Evolutionary conservation across 2,113 vertebrate species (phyloP).

Genomic region (Cyprinodon variegatus): DNA sequence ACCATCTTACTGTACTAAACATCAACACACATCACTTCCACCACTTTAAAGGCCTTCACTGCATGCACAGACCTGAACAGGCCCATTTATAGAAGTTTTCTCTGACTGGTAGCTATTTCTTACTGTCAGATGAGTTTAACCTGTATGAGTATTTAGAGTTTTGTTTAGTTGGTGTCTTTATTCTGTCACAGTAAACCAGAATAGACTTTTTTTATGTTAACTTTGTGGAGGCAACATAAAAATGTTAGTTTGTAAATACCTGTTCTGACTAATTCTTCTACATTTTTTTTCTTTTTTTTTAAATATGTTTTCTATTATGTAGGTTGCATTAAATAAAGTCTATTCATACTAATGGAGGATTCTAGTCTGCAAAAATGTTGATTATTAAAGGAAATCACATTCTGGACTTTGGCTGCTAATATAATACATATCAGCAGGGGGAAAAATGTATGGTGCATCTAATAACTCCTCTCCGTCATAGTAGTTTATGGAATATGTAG

Average conservation of each 20-base stretch:
- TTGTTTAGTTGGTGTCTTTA: not conserved
- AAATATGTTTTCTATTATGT: not conserved
- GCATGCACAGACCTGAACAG: conserved; percentile 75
- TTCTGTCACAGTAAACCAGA: conserved; percentile 23
- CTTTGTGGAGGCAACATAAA: conserved; percentile 17
- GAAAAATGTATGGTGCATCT: not conserved
- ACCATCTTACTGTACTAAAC: not conserved
- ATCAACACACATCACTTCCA: not conserved
- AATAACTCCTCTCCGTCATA: too few species aligned
- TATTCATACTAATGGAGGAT: too few species aligned
- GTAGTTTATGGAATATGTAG: not conserved
- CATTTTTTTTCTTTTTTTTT: not conserved
- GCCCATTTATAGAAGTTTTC: not conserved
- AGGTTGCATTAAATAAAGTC: not conserved
- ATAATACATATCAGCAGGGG: not conserved
- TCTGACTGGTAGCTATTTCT: not conserved
- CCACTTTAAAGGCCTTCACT: conserved; percentile 60
- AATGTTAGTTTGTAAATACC: conserved; percentile 32
- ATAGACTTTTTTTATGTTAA: conserved; percentile 4
- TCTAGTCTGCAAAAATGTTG: too few species aligned
- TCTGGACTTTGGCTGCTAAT: too few species aligned
- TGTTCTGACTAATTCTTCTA: conserved; percentile 25
- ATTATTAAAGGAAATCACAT: not conserved
- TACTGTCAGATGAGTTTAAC: conserved; percentile 6
- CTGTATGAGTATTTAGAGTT: conserved; percentile 1